These are phyloP conservation scores for Diadegma fenestrale DNA, from an alignment of 2,888 invertebrate species.

Conservation along the genomic window DNA sequence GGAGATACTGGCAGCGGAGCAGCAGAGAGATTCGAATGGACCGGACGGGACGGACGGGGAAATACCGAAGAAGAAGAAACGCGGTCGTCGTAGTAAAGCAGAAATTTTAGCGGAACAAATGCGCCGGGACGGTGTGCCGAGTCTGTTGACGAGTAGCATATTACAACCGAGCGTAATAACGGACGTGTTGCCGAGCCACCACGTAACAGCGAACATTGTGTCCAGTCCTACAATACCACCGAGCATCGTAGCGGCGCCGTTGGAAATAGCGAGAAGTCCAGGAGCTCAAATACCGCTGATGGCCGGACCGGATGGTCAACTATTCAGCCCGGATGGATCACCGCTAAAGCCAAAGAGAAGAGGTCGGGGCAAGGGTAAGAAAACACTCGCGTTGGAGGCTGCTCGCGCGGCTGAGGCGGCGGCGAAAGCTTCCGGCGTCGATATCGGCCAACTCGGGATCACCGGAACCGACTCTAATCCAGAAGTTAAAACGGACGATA, in stretches of 20 bases:
- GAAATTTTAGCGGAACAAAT: constrained; percentile 84
- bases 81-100: constrained; percentile 83
- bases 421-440: constrained; percentile 83
- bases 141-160: constrained; percentile 66
- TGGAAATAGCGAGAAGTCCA: constrained; percentile 82
- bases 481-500: constrained; percentile 77
- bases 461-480: constrained; percentile 80
- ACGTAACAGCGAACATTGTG: constrained; percentile 71
- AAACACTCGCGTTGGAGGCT: constrained; percentile 83
- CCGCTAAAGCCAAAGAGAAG: constrained; percentile 82
- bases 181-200: constrained; percentile 67
- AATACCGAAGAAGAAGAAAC: constrained; percentile 83
- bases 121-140: constrained; percentile 81
- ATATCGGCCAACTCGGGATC: constrained; percentile 73
- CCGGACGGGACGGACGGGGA: constrained; percentile 81
- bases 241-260: constrained; percentile 80
- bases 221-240: constrained; percentile 67
- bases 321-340: constrained; percentile 80
- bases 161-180: constrained; percentile 62
- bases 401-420: constrained; percentile 86
- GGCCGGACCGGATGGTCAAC: constrained; percentile 76
- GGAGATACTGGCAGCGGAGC: constrained; percentile 82
- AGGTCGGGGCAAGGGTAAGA: constrained; percentile 84
- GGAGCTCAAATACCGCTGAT: constrained; percentile 75
- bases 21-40: constrained; percentile 78